Evolutionary conservation across 2,113 vertebrate genomes (phyloP), one percentile per base, ranked within the genome.

Genomic region (Chloropsis hardwickii): DNA sequence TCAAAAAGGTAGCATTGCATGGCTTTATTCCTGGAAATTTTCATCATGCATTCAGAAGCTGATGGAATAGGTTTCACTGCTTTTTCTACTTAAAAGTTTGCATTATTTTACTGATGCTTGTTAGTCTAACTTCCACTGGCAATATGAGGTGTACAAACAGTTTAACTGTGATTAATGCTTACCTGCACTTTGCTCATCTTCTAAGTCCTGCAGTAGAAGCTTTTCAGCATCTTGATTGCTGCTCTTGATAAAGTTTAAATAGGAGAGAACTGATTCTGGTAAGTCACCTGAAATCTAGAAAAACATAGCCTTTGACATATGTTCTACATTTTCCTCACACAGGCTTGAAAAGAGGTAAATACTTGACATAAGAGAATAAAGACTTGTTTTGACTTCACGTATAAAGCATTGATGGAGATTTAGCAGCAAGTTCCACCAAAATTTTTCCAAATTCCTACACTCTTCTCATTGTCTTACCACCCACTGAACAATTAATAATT

Each of bases 251-350:
- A 97, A 86, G 77, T 98, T 95, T 93, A 99, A 97, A 97, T 97
- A 99, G 54, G 96, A 97, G 60, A 99, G 56, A 92, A 99, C 93
- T n/a, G 98, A 98, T 37, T 98, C 96, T 28, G 99, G 98, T 33
- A 99, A 89, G 24, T 97, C 97, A 88, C 94, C 97, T 29, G 95
- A 88, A 81, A 85, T 88, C 98, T 99, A 92, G 79, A 96, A 77
- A 73, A 73, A 56, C n/a, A 82, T 0, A 1, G 5, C 1, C 5
- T 53, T 72, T 92, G 33, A 56, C 14, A 73, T 17, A 78, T 80
- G 77, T 58, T 77, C 42, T 70, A 64, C 10, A 28, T 86, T 86
- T 72, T 86, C 3, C 5, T 64, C 31, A 81, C 57, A 86, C 31
- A 29, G 14, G 5, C 18, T 58, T 2, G 5, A 62, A 28, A 24